Percentiles rank a stretch among this genome's conserved stretches.
These are phyloP conservation scores for Petaurus breviceps DNA, from an alignment of 2,113 vertebrate genomes.

Conservation along the genomic window DNA sequence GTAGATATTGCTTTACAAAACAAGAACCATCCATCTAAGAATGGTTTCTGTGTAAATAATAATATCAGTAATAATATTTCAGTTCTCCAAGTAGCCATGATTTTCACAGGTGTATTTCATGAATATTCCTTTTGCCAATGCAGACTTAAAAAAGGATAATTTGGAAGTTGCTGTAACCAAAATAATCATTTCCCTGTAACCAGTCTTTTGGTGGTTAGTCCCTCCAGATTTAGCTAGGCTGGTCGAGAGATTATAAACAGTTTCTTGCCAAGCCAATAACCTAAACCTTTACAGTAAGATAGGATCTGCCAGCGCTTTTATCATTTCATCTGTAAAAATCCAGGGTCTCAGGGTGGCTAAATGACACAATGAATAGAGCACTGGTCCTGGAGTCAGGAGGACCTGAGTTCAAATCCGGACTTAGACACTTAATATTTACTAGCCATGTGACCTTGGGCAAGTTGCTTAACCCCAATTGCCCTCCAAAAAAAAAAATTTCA, in stretches of 20 bases:
- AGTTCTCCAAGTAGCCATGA: neutral
- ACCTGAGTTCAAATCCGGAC: too few relatives aligned
- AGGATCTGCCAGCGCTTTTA: neutral
- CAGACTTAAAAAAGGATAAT: neutral
- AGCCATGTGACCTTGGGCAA: too few relatives aligned
- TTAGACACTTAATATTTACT: too few relatives aligned
- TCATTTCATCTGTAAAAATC: neutral
- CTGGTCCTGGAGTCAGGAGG: too few relatives aligned
- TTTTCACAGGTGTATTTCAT: neutral
- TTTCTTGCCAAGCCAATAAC: neutral
- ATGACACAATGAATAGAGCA: too few relatives aligned
- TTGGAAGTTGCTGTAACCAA: neutral
- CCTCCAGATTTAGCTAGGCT: neutral
- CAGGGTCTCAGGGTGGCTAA: neutral
- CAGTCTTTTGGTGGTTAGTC: neutral
- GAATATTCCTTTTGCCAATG: neutral
- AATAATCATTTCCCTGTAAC: neutral
- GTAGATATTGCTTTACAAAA: neutral
- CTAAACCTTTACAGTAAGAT: neutral
- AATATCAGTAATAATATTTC: neutral
- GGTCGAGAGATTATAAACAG: neutral
- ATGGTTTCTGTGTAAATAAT: neutral
- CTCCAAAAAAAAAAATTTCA: neutral
- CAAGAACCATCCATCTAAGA: neutral
- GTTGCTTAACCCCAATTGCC: too few relatives aligned